Conservation (phyloP, 2,888 invertebrate species). For the Agriopis leucophaearia region DNA sequence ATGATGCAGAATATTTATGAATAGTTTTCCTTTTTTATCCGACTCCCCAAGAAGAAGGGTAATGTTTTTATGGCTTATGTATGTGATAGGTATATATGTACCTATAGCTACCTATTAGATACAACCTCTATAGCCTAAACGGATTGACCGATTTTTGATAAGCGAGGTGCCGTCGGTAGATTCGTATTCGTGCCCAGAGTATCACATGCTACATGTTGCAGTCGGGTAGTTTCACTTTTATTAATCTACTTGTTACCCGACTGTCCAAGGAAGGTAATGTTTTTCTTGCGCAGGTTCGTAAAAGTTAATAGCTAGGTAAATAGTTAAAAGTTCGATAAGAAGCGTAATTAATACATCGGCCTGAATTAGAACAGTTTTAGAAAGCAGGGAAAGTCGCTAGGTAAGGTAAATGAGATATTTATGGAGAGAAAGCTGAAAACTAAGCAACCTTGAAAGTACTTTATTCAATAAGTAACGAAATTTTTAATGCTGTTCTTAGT, state of each 20-base stretch:
- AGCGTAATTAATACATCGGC: conserved; percentile 26
- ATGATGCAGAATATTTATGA: conserved; percentile 1
- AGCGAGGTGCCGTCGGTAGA: too few relatives aligned
- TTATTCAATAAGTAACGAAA: not conserved
- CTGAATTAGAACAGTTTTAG: conserved; percentile 16
- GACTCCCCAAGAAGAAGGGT: too few relatives aligned
- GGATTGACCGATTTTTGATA: too few relatives aligned
- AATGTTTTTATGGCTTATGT: too few relatives aligned
- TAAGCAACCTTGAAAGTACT: conserved; percentile 8
- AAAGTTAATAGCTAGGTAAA: conserved; percentile 8
- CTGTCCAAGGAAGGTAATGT: too few relatives aligned
- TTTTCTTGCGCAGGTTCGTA: conserved; percentile 7
- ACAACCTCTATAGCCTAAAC: too few relatives aligned
- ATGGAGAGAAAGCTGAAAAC: conserved; percentile 19
- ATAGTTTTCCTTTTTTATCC: not conserved
- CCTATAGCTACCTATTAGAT: too few relatives aligned
- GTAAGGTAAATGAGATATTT: conserved; percentile 4
- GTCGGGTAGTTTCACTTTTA: too few relatives aligned
- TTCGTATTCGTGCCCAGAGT: too few relatives aligned
- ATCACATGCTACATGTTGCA: too few relatives aligned
- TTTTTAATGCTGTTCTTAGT: not conserved
- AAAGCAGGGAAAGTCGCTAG: conserved; percentile 12
- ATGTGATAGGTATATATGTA: too few relatives aligned
- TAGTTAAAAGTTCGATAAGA: conserved; percentile 29
- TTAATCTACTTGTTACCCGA: too few relatives aligned